phyloP scores from a whole-genome alignment of 2,888 invertebrate species.

The Netelia melanura region DNA sequence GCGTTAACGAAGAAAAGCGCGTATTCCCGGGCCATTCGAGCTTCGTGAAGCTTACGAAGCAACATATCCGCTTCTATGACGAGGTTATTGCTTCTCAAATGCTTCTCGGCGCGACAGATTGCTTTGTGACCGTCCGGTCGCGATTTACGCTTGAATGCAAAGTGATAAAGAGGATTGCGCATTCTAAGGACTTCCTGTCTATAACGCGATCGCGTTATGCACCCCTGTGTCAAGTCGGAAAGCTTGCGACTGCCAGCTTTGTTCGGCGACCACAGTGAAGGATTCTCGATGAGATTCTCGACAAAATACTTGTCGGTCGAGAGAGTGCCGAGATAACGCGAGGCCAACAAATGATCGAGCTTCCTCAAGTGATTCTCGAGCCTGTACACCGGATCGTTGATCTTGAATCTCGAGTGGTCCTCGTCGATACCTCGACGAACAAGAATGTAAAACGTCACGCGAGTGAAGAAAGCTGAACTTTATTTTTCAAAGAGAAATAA shows the following conservation, averaged over 20 bases:
- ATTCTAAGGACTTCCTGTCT: slow-evolving; percentile 84
- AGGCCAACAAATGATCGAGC: slow-evolving; percentile 80
- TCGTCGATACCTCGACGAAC: slow-evolving; percentile 75
- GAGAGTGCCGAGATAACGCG: slow-evolving; percentile 84
- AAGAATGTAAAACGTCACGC: neutral
- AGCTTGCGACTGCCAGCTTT: slow-evolving; percentile 80
- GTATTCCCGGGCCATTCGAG: slow-evolving; percentile 78
- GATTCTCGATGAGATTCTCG: slow-evolving; percentile 78
- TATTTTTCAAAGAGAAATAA: neutral
- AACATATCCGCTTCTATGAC: slow-evolving; percentile 83
- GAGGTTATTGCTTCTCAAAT: slow-evolving; percentile 79
- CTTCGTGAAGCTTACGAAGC: slow-evolving; percentile 79
- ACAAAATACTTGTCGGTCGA: slow-evolving; percentile 85
- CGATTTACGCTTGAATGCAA: slow-evolving; percentile 81
- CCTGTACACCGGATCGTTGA: slow-evolving; percentile 74
- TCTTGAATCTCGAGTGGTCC: slow-evolving; percentile 77
- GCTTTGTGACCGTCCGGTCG: slow-evolving; percentile 78
- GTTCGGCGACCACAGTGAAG: slow-evolving; percentile 82
- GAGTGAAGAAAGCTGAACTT: neutral
- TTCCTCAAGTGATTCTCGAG: slow-evolving; percentile 64
- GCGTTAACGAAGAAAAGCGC: slow-evolving; percentile 77
- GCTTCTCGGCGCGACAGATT: slow-evolving; percentile 78
- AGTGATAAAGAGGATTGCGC: slow-evolving; percentile 85
- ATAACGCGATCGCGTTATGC: slow-evolving; percentile 80
- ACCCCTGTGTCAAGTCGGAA: slow-evolving; percentile 76